A percentile compares a stretch with the other conserved stretches of the same genome.
phyloP scores from a whole-genome alignment of 23 tunicate species.

The Halocynthia aurantium region DNA sequence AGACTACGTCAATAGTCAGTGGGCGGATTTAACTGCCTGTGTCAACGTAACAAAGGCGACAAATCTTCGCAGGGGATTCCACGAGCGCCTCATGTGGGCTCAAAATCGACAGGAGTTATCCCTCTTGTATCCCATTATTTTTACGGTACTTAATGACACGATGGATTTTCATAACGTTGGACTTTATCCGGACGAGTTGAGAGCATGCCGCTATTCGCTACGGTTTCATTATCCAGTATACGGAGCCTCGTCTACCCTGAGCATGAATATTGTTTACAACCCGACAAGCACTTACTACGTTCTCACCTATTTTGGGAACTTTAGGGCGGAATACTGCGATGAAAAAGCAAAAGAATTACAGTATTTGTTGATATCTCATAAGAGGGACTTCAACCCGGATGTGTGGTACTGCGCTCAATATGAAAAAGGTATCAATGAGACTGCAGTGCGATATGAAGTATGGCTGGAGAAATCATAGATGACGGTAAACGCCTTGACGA shows the following conservation, averaged over 20 bases:
- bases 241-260: not conserved
- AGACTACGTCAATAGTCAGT: conserved; percentile 12
- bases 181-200: not conserved
- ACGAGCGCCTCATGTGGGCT: not conserved
- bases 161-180: not conserved
- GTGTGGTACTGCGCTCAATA: conserved; percentile 5
- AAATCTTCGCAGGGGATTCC: not conserved
- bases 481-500: too few relatives aligned
- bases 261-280: not conserved
- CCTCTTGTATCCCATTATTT: not conserved
- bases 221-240: not conserved
- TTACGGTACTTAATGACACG: not conserved
- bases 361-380: not conserved
- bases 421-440: not conserved
- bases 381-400: not conserved
- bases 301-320: not conserved
- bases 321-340: not conserved
- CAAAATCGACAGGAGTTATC: not conserved
- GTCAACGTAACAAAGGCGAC: conserved; percentile 3
- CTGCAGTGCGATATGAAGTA: not conserved
- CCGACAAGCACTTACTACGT: not conserved
- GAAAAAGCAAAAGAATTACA: not conserved
- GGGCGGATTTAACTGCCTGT: conserved; percentile 1
- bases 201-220: not conserved
- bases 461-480: too few relatives aligned